Base-by-base conservation (phyloP, 2,797 vertebrate genomes). In the Saxicola maurus region DNA sequence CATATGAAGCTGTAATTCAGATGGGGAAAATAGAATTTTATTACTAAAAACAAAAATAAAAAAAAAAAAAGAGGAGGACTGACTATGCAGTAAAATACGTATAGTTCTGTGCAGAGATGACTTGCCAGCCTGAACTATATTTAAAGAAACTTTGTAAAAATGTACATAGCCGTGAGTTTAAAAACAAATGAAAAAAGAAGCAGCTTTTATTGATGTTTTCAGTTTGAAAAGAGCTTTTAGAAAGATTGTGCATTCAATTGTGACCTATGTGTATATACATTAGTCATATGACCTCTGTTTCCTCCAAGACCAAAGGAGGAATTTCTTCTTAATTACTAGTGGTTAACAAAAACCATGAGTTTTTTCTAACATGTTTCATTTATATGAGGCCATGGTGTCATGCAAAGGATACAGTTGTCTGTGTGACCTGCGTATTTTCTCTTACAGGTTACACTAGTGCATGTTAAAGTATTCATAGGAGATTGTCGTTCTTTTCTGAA, bases 41-140 rank as follows among this genome's bases (percentile, higher is more conserved):
- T 96, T 96, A 97, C 94, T 94, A 94, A 96, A 95, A 91, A 77
- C 49, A 94, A 94, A 94, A 94, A 93, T 38, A 86, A 92, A 79
- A 73, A 61, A 73, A 61, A 91, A 91, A 91, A 94, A 93, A 88
- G 91, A 82, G 90, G 77, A 94, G 95, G 95, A 94, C 95, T 93
- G 97, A 97, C 97, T 97, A 96, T 97, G 96, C 97, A 97, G 96
- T 95, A 91, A 94, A 93, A 94, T 72, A 95, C 90, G 62, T 96
- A 95, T 89, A 94, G 91, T 97, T 97, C 95, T 96, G 96, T 94
- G 96, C 96, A 94, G 95, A 95, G 90, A 94, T 92, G 94, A 97
- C 95, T 96, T 97, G 97, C 97, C 97, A 98, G 97, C 97, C 98
- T 98, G 98, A 98, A 98, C 98, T 98, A 97, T 99, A 98, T 98